Conservation (phyloP, 2,888 invertebrate genomes). For the Nomada hirtipes region DNA sequence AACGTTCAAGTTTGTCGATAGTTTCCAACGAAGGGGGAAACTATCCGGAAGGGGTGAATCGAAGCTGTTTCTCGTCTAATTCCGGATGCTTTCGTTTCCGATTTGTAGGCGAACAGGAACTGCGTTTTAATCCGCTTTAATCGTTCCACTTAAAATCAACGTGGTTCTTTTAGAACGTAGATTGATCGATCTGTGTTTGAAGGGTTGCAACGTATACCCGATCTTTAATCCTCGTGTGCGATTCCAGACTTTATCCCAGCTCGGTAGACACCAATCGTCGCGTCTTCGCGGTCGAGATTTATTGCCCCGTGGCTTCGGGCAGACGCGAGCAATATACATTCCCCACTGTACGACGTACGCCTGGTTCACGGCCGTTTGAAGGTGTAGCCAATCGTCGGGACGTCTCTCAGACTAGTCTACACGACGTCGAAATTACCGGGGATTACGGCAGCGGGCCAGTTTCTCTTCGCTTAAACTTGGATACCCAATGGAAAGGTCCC, state of each 20-base stretch:
- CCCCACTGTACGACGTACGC: conserved; percentile 69
- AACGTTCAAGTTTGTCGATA: conserved; percentile 50
- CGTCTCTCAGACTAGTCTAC: conserved; percentile 58
- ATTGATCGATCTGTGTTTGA: not conserved
- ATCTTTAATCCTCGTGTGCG: conserved; percentile 71
- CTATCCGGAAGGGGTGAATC: not conserved
- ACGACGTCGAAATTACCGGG: conserved; percentile 70
- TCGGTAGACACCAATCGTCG: conserved; percentile 78
- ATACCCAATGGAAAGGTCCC: conserved; percentile 21
- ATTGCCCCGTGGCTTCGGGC: conserved; percentile 77
- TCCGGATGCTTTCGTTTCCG: not conserved
- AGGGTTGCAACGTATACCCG: conserved; percentile 2
- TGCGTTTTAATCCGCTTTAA: not conserved
- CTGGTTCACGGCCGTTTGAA: conserved; percentile 64
- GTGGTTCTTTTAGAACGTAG: not conserved
- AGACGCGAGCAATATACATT: conserved; percentile 81
- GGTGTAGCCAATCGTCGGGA: conserved; percentile 69
- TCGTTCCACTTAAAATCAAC: not conserved
- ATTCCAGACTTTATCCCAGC: conserved; percentile 74
- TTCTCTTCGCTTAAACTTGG: not conserved
- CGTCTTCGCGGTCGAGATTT: conserved; percentile 78
- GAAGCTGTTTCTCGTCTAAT: conserved; percentile 28
- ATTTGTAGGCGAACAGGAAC: no score
- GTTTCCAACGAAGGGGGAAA: conserved; percentile 40
- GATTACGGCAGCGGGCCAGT: conserved; percentile 60